phyloP scores from a whole-genome alignment of 30 jellyfish, hydroid and myxozoan genomes.

The Phacellophora camtschatica region DNA sequence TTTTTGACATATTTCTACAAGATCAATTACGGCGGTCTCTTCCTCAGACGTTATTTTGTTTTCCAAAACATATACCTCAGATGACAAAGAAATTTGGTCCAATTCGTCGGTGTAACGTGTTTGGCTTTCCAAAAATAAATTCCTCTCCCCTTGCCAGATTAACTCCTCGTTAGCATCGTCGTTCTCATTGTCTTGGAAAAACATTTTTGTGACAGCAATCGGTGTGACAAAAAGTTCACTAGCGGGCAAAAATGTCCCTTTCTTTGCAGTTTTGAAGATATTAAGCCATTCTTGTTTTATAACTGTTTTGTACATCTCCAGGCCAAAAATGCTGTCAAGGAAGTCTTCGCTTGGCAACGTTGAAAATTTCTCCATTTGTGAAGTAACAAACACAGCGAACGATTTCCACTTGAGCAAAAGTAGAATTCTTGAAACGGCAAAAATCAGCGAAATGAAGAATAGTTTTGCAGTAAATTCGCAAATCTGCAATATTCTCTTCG shows the following conservation, averaged over 20 bases:
- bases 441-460: not conserved
- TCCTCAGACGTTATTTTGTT: not conserved
- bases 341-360: constrained; percentile 21
- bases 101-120: too few species aligned
- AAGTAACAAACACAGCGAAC: not conserved
- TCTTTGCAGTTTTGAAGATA: not conserved
- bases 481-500: too few species aligned
- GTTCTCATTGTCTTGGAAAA: not conserved
- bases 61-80: not conserved
- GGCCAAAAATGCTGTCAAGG: constrained; percentile 32
- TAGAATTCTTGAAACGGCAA: not conserved
- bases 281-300: constrained; percentile 23
- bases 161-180: not conserved
- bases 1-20: constrained; percentile 13
- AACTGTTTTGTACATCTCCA: constrained; percentile 45
- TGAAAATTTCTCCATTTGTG: not conserved
- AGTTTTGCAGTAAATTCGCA: too few species aligned
- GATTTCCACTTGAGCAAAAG: not conserved
- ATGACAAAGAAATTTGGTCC: too few species aligned
- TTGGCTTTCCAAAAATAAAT: not conserved
- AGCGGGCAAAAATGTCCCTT: not conserved
- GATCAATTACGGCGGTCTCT: not conserved
- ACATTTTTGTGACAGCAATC: too few species aligned
- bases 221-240: too few species aligned
- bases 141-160: not conserved